Base-by-base conservation (phyloP, 2,113 vertebrate species). In the Corythoichthys haematopterus region DNA sequence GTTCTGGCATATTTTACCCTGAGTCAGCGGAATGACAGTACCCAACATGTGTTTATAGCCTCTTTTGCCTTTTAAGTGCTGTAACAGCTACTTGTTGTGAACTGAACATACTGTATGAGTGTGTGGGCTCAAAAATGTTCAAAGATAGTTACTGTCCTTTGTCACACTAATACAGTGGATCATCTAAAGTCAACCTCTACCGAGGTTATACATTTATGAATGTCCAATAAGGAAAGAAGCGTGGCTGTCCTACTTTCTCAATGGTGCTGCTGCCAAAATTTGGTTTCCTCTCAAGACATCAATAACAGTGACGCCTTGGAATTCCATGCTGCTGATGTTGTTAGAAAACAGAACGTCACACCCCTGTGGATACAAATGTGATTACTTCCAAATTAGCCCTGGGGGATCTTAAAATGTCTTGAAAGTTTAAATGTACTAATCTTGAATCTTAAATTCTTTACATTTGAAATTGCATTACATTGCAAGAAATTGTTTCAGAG, bases 321-420 rank as follows among this genome's bases (percentile, higher is more conserved):
- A 79, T 84, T 88, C 81, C 64, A 79, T 40, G 40, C 40, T 68
- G 69, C 38, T 80, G 79, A 72, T 79, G 73, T 62, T 74, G 48
- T 70, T 46, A 70, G 72, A 71, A 68, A 71, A 78, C 64, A 74
- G 60, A 72, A 71, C 59, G 38, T 78, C 53, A 4, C 77, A 76
- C 62, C 46, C n/a, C 69, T 47, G 15, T 74, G 70, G 75, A 80
- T 63, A 67, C 69, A 51, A 48, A 55, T 68, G 62, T 55, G 69
- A 86, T 86, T 80, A 69, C 65, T 67, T 76, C 70, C 59, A 82
- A 88, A 82, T 82, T 67, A 76, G 74, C 76, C 80, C 65, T 69
- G 20, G 20, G 20, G 20, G 20, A 28, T 43, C 9, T 43, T 43
- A 43, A 43, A 43, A 43, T 7, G 40, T 43, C 9, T 43, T 8